Evolutionary conservation across 2,888 invertebrate genomes (phyloP).

Genomic region (Pseudococcus jackbeardsleyi): DNA sequence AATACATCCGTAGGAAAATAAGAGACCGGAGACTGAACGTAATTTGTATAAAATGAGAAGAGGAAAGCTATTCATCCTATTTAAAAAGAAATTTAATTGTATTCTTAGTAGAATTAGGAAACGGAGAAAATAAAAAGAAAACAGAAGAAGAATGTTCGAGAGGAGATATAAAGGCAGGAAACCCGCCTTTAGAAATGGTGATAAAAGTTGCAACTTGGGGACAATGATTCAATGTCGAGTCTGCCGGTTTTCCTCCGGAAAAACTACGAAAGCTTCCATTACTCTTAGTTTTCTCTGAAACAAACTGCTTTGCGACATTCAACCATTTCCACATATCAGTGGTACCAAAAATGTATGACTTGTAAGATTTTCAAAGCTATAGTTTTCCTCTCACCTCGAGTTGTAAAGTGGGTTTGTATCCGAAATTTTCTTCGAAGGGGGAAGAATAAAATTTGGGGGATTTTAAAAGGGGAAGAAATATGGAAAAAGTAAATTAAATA

Average conservation of each 20-base stretch:
- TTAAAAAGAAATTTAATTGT: conserved; percentile 64
- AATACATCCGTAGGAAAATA: conserved; percentile 21
- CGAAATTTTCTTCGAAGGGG: neutral
- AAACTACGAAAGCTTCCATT: conserved; percentile 64
- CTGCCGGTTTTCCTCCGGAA: conserved; percentile 61
- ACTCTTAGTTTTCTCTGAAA: conserved; percentile 60
- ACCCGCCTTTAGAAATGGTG: conserved; percentile 63
- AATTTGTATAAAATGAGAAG: conserved; percentile 64
- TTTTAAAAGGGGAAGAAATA: neutral
- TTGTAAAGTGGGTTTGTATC: neutral
- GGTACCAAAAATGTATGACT: conserved; percentile 4
- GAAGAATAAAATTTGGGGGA: neutral
- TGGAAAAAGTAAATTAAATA: neutral
- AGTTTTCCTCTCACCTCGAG: too few relatives aligned
- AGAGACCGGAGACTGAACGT: conserved; percentile 58
- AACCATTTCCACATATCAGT: conserved; percentile 61
- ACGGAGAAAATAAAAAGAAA: conserved; percentile 62
- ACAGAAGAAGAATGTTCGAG: conserved; percentile 60
- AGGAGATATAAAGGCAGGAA: conserved; percentile 64
- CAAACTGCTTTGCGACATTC: conserved; percentile 62
- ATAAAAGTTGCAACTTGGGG: conserved; percentile 65
- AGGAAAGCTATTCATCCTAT: conserved; percentile 63
- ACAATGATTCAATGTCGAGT: conserved; percentile 65
- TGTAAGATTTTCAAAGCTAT: too few relatives aligned
- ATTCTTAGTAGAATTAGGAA: conserved; percentile 61